phyloP scores from a whole-genome alignment of 64 coral and sea anemone species.

The Acropora tenuis region DNA sequence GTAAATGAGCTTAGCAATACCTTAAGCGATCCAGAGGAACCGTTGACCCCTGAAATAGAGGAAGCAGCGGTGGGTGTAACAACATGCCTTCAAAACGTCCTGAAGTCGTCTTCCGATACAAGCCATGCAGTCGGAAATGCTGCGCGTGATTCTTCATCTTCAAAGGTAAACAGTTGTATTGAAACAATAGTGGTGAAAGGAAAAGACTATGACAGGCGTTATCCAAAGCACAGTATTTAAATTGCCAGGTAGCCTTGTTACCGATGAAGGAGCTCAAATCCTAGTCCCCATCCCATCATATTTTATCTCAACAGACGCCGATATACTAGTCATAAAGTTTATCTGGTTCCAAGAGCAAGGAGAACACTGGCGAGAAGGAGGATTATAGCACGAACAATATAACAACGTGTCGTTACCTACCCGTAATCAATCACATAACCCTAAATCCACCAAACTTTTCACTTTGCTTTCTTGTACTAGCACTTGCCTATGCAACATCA shows the following conservation, averaged over 20 bases:
- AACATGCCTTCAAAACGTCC: slow-evolving; percentile 11
- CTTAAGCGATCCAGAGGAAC: slow-evolving; percentile 17
- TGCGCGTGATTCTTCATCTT: neutral
- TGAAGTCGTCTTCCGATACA: neutral
- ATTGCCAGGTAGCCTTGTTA: too few species aligned
- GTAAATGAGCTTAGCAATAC: neutral
- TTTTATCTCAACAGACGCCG: too few species aligned
- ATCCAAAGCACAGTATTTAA: too few species aligned
- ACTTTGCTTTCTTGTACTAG: neutral
- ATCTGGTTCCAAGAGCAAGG: too few species aligned
- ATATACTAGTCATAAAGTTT: too few species aligned
- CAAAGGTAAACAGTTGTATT: neutral
- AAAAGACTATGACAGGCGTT: too few species aligned
- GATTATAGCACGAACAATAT: neutral
- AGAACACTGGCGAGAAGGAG: too few species aligned
- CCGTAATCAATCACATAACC: too few species aligned
- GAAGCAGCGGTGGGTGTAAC: slow-evolving; percentile 3
- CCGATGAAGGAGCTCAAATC: too few species aligned
- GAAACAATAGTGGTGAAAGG: neutral
- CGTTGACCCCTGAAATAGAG: neutral
- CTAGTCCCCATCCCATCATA: too few species aligned
- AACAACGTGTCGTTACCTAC: neutral
- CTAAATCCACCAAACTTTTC: too few species aligned
- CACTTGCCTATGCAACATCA: neutral
- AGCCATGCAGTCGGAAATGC: neutral